Percentiles rank a stretch among this genome's conserved stretches.
phyloP scores from a whole-genome alignment of 2,888 invertebrate genomes.

The Melinaea marsaeus region DNA sequence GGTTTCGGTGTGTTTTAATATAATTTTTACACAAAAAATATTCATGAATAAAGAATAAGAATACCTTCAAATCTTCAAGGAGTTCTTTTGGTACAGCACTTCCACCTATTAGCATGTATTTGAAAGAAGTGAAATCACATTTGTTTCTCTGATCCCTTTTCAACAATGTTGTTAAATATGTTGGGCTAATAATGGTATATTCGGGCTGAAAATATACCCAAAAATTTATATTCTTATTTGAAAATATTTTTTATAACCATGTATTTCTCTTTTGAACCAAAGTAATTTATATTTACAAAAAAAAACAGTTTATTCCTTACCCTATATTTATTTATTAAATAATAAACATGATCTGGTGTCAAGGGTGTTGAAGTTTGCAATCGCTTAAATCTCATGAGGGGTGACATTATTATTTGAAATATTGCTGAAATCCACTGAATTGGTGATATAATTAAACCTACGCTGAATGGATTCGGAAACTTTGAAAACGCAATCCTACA shows the following conservation, averaged over 20 bases:
- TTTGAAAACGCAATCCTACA: slow-evolving; percentile 19
- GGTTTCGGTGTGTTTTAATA: neutral
- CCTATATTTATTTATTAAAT: slow-evolving; percentile 46
- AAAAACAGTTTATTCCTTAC: slow-evolving; percentile 31
- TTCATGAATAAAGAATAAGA: neutral
- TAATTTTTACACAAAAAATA: neutral
- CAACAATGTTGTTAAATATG: slow-evolving; percentile 43
- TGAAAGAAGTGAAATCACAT: slow-evolving; percentile 51
- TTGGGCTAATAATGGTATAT: slow-evolving; percentile 44
- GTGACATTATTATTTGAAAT: slow-evolving; percentile 35
- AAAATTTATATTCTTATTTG: no score
- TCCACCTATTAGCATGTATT: slow-evolving; percentile 45
- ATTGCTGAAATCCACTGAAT: slow-evolving; percentile 51
- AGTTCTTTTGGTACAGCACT: slow-evolving; percentile 46
- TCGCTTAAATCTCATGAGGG: slow-evolving; percentile 43
- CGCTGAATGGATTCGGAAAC: slow-evolving; percentile 39
- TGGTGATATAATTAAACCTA: slow-evolving; percentile 41
- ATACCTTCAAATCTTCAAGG: slow-evolving; percentile 46
- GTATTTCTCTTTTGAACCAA: no score
- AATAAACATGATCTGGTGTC: slow-evolving; percentile 38
- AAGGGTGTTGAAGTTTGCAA: slow-evolving; percentile 41
- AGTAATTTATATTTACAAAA: no score
- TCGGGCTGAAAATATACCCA: slow-evolving; percentile 43
- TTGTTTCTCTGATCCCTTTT: slow-evolving; percentile 38
- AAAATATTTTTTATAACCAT: no score